A percentile compares a stretch with the other conserved stretches of the same genome.
Evolutionary conservation across 1,140 invertebrate species (phyloP).

Genomic region (Polyergus mexicanus): DNA sequence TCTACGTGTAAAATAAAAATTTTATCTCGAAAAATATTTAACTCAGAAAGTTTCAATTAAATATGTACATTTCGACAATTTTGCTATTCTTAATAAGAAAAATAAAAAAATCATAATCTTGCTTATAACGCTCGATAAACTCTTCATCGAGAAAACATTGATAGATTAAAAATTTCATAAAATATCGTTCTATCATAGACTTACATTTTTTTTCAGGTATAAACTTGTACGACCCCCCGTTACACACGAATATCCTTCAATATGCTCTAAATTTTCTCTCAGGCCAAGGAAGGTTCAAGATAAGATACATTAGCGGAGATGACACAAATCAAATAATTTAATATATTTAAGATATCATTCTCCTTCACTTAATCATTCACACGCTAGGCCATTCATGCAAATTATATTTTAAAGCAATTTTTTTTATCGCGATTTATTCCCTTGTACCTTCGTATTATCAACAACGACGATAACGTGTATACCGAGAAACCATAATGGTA

Average conservation of each 20-base stretch:
- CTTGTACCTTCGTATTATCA: neutral
- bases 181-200: neutral
- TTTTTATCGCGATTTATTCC: slow-evolving; percentile 2
- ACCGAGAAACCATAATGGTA: neutral
- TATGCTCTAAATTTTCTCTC: slow-evolving; percentile 7
- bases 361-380: neutral
- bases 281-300: neutral
- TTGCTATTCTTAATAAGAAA: neutral
- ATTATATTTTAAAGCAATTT: slow-evolving; percentile 14
- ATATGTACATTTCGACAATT: neutral
- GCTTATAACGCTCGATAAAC: neutral
- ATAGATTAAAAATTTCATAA: neutral
- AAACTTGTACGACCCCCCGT: neutral
- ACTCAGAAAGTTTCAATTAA: neutral
- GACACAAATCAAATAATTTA: neutral
- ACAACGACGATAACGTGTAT: slow-evolving; percentile 3
- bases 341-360: neutral
- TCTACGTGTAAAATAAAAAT: neutral
- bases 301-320: neutral
- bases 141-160: neutral
- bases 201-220: neutral
- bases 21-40: neutral
- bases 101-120: neutral
- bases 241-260: neutral
- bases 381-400: slow-evolving; percentile 19